These are phyloP conservation scores for Hycleus cichorii DNA, from an alignment of 1,140 invertebrate genomes.

Conservation along the genomic window DNA sequence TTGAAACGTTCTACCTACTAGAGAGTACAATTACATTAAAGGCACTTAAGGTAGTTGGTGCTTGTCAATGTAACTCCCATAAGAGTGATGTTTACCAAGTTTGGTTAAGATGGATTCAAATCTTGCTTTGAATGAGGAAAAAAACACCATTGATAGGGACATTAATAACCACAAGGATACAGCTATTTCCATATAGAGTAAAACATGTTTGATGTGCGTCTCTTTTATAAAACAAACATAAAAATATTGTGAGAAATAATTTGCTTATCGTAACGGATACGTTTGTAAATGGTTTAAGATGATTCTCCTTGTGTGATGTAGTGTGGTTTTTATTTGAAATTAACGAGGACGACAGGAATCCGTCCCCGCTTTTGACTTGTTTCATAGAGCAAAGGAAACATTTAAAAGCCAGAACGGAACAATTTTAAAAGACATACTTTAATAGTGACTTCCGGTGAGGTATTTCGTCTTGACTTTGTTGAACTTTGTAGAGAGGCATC, in stretches of 20 bases:
- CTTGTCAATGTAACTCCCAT: slow-evolving; percentile 3
- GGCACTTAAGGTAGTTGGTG: not conserved
- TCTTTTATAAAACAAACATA: too few species aligned
- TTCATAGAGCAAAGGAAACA: slow-evolving; percentile 9
- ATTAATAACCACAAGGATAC: slow-evolving; percentile 4
- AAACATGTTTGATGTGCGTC: not conserved
- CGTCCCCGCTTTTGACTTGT: slow-evolving; percentile 6
- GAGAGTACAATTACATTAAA: too few species aligned
- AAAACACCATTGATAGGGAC: slow-evolving; percentile 2
- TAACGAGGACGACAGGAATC: slow-evolving; percentile 11
- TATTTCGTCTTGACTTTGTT: not conserved
- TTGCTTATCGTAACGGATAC: not conserved
- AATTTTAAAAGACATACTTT: slow-evolving; percentile 17
- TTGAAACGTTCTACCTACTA: too few species aligned
- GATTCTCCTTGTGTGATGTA: slow-evolving; percentile 8
- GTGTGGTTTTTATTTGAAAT: slow-evolving; percentile 13
- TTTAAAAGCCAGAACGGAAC: slow-evolving; percentile 17
- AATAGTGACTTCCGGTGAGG: slow-evolving; percentile 18
- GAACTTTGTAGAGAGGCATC: too few species aligned
- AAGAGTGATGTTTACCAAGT: slow-evolving; percentile 5
- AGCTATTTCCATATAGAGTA: slow-evolving; percentile 3
- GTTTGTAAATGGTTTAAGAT: not conserved
- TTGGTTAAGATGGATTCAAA: slow-evolving; percentile 2
- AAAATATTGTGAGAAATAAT: not conserved
- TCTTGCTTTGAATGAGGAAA: not conserved